phyloP scores from a whole-genome alignment of 2,113 vertebrate genomes.

The Corythoichthys haematopterus region DNA sequence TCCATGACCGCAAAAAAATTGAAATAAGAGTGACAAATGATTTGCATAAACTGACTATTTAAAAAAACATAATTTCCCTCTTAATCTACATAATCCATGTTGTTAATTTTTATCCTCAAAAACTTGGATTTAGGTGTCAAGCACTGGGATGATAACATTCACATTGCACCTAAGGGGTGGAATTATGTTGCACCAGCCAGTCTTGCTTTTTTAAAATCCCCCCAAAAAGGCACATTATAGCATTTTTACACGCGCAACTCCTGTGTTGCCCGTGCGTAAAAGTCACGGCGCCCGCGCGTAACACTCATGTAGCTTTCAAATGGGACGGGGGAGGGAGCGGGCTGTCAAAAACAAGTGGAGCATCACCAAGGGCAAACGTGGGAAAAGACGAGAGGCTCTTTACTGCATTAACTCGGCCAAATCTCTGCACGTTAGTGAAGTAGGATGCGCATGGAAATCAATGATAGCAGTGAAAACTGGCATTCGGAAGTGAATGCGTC shows the following conservation, averaged over 20 bases:
- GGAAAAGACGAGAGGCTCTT: slow-evolving; percentile 20
- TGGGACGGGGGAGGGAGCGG: slow-evolving; percentile 14
- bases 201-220: neutral
- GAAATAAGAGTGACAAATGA: slow-evolving; percentile 30
- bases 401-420: slow-evolving; percentile 18
- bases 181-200: neutral
- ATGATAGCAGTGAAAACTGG: slow-evolving; percentile 24
- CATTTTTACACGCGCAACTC: neutral
- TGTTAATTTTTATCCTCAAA: no score
- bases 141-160: neutral
- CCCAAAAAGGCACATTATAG: slow-evolving; percentile 8
- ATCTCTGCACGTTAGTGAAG: slow-evolving; percentile 40
- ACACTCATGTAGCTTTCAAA: slow-evolving; percentile 32
- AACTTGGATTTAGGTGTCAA: neutral
- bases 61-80: slow-evolving; percentile 11
- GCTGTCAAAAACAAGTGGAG: slow-evolving; percentile 1
- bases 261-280: slow-evolving; percentile 28
- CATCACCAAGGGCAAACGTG: slow-evolving; percentile 44
- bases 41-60: slow-evolving; percentile 42
- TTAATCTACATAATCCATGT: neutral
- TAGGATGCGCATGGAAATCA: slow-evolving; percentile 43
- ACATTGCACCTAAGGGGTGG: neutral
- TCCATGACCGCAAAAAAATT: neutral
- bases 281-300: slow-evolving; percentile 28
- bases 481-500: slow-evolving; percentile 24